These are phyloP conservation scores for Acrocephalus arundinaceus DNA, from an alignment of 2,113 vertebrate genomes.

Conservation along the genomic window DNA sequence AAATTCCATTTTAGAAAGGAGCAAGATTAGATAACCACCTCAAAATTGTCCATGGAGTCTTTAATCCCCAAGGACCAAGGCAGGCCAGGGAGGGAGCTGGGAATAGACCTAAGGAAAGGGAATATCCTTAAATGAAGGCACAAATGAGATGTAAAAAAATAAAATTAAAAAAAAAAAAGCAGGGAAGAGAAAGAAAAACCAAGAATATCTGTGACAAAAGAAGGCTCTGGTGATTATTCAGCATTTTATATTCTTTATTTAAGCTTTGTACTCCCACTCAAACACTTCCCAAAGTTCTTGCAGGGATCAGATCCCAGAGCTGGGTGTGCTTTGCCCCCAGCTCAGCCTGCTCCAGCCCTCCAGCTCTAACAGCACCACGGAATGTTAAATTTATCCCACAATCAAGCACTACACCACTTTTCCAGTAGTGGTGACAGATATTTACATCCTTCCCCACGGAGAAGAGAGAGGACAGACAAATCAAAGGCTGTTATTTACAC, in stretches of 20 bases:
- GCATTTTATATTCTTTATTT: not conserved
- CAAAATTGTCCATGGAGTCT: not conserved
- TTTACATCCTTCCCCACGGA: not conserved
- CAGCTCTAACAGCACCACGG: not conserved
- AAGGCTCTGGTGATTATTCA: not conserved
- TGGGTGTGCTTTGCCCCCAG: not conserved
- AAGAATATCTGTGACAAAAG: not conserved
- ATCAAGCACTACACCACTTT: not conserved
- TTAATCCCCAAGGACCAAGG: not conserved
- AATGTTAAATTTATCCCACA: not conserved
- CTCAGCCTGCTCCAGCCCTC: not conserved
- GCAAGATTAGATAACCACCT: not conserved
- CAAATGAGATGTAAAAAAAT: not conserved
- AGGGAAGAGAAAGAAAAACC: accelerated
- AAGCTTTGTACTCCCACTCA: not conserved
- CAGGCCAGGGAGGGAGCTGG: not conserved
- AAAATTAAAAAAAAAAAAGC: accelerated
- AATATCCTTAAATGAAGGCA: not conserved
- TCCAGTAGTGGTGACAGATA: not conserved
- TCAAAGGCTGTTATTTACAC: constrained; percentile 3
- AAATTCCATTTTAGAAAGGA: not conserved
- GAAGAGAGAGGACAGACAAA: not conserved
- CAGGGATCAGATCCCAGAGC: not conserved
- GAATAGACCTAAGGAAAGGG: not conserved
- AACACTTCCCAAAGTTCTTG: not conserved